Evolutionary conservation across 1,140 invertebrate genomes (phyloP).

Genomic region (Zaprionus tsacasi): DNA sequence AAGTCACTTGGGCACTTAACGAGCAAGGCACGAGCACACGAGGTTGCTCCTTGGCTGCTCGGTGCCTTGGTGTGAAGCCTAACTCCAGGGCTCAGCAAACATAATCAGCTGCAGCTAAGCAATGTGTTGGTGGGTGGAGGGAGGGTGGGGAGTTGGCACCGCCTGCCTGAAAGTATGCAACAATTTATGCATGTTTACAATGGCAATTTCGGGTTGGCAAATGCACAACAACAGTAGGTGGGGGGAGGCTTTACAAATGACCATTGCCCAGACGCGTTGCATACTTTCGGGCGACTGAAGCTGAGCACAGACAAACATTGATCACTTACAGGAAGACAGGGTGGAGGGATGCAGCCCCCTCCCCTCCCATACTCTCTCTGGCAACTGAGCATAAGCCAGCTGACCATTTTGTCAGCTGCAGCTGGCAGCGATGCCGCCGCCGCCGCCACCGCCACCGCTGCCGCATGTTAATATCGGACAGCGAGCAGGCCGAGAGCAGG

Average conservation of each 20-base stretch:
- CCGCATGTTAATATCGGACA: slow-evolving; percentile 69
- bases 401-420: slow-evolving; percentile 72
- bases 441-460: slow-evolving; percentile 29
- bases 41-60: slow-evolving; percentile 9
- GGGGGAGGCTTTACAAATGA: slow-evolving; percentile 29
- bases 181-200: slow-evolving; percentile 80
- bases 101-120: slow-evolving; percentile 74
- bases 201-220: slow-evolving; percentile 57
- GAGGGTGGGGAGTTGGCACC: slow-evolving; percentile 6
- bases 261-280: slow-evolving; percentile 47
- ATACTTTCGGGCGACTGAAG: slow-evolving; percentile 41
- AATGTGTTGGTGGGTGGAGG: slow-evolving; percentile 36
- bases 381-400: slow-evolving; percentile 58
- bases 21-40: slow-evolving; percentile 32
- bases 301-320: slow-evolving; percentile 79
- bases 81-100: slow-evolving; percentile 59
- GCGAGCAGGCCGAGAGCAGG: slow-evolving; percentile 20
- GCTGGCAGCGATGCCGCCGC: slow-evolving; percentile 7
- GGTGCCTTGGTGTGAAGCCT: slow-evolving; percentile 22
- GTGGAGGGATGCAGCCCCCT: background rate
- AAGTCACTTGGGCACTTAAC: slow-evolving; percentile 70
- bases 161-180: slow-evolving; percentile 69
- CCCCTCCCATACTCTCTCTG: background rate
- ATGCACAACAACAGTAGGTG: slow-evolving; percentile 3
- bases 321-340: slow-evolving; percentile 72